phyloP scores from a whole-genome alignment of 2,888 invertebrate species.

The Drosophila meridiana region DNA sequence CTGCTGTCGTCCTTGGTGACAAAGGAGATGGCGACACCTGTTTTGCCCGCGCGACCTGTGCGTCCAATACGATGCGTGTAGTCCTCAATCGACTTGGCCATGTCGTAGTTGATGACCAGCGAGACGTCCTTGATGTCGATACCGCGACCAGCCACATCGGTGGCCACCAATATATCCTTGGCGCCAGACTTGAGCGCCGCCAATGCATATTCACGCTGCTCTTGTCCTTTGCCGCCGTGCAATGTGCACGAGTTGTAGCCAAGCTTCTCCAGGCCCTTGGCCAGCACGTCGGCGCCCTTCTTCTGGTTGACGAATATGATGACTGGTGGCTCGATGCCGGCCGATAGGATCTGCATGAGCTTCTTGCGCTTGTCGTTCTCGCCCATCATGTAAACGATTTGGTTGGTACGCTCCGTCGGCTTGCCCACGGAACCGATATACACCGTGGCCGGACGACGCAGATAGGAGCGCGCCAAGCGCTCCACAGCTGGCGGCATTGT shows the following conservation, averaged over 20 bases:
- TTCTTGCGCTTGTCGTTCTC: conserved; percentile 98
- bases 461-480: conserved; percentile 96
- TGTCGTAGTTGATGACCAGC: conserved; percentile 99
- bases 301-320: conserved; percentile 99
- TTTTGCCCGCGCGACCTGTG: conserved; percentile 99
- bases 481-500: conserved; percentile 99
- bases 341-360: conserved; percentile 95
- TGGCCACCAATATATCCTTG: conserved; percentile 99
- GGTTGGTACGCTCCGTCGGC: conserved; percentile 98
- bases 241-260: conserved; percentile 98
- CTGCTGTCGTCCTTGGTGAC: conserved; percentile 98
- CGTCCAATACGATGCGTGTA: conserved; percentile 99
- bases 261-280: conserved; percentile 98
- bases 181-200: conserved; percentile 97
- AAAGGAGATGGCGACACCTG: conserved; percentile 97
- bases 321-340: conserved; percentile 97
- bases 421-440: conserved; percentile 98
- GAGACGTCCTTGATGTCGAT: conserved; percentile 99
- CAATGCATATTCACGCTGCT: conserved; percentile 99
- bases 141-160: conserved; percentile 99
- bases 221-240: conserved; percentile 99
- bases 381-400: conserved; percentile 97
- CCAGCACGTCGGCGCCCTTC: conserved; percentile 99
- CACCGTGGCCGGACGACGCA: conserved; percentile 98
- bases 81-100: conserved; percentile 99